Evolutionary conservation across 1,140 invertebrate genomes (phyloP).

Genomic region (Zaprionus ornatus): DNA sequence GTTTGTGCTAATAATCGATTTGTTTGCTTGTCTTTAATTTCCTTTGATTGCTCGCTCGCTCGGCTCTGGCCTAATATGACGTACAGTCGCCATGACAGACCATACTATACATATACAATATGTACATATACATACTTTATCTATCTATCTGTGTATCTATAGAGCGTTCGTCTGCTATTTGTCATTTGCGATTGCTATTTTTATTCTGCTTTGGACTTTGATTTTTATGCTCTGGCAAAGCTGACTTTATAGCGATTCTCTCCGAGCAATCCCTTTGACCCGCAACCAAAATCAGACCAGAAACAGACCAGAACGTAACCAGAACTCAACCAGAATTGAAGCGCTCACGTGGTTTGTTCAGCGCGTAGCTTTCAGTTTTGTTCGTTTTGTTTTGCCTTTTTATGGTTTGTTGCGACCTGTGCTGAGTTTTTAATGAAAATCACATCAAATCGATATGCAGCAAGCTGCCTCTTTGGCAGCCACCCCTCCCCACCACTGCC

Average conservation of each 20-base stretch:
- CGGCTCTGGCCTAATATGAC: conserved; percentile 51
- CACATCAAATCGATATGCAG: conserved; percentile 77
- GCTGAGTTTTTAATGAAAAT: conserved; percentile 78
- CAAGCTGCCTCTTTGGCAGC: conserved; percentile 27
- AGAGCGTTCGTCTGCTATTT: conserved; percentile 35
- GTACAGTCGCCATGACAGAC: not conserved
- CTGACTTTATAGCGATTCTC: conserved; percentile 68
- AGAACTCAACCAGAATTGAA: conserved; percentile 15
- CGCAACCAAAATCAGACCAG: conserved; percentile 12
- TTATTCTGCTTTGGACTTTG: conserved; percentile 37
- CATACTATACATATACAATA: not conserved
- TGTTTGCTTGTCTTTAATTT: conserved; percentile 79
- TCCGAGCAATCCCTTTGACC: conserved; percentile 41
- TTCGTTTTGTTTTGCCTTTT: conserved; percentile 16
- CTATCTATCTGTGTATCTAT: conserved; percentile 44
- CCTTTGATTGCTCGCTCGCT: conserved; percentile 31
- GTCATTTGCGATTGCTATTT: conserved; percentile 22
- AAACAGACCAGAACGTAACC: conserved; percentile 5
- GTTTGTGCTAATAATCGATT: conserved; percentile 74
- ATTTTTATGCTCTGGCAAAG: conserved; percentile 27
- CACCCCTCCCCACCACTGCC: conserved; percentile 3
- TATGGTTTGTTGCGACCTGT: conserved; percentile 60
- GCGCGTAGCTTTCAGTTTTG: conserved; percentile 46
- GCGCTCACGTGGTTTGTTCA: conserved; percentile 53
- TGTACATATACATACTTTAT: not conserved